Base-by-base conservation (phyloP, 2,113 vertebrate species). In the Oophaga pumilio region DNA sequence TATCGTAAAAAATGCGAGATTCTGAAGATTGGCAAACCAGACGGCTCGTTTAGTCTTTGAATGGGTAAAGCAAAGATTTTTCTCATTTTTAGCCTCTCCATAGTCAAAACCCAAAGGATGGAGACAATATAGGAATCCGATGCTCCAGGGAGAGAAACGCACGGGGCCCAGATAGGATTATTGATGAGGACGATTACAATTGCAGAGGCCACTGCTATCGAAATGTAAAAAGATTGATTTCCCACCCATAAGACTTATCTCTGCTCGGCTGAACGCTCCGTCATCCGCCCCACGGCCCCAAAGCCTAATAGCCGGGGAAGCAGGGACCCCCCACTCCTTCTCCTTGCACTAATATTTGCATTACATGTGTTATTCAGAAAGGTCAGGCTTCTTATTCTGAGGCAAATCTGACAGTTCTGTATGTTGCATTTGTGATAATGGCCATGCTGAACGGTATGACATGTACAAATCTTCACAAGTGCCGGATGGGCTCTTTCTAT, bases 141-240 rank as follows among this genome's bases (percentile, higher is more conserved):
- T 89, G 91, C 89, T 91, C 89, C 90, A 90, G 60, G 85, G 89
- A 91, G 71, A 89, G 89, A 91, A 91, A 89, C 89, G 87, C 82
- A 85, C 86, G 89, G 74, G 82, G 89, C 90, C 89, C 90, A 90
- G 89, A n/a, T 91, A 91, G 91, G 88, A 91, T 93, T 93, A 73
- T 89, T 93, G 92, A 91, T 90, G 87, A 90, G 90, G 89, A 56
- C 89, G 89, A 89, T 92, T 89, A 93, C 92, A 91, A 92, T 90
- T 90, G 91, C 89, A 85, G 91, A 90, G 90, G 90, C 88, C 89
- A 0, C 89, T 90, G 91, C 90, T 91, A 90, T 93, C 90, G 92
- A 90, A 92, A 93, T 91, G 92, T 92, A 90, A 89, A 91, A 91
- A 91, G 91, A 93, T 93, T 91, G 90, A 92, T 92, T 91, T 89